A percentile compares a stretch with the other conserved stretches of the same genome.
phyloP scores from a whole-genome alignment of 2,797 vertebrate genomes.

The Pangasius mekongensis region DNA sequence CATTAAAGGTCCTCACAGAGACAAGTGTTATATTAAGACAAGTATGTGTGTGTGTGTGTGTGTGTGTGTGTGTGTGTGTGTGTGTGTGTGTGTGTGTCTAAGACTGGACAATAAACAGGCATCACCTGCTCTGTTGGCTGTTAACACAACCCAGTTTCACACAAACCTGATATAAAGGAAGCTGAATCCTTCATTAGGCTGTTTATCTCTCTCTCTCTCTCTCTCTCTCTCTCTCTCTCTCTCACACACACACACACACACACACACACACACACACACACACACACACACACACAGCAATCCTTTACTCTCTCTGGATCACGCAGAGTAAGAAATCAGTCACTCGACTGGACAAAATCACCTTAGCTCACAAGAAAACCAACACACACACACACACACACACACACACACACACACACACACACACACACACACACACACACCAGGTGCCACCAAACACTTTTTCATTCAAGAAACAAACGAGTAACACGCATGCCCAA shows the following conservation, averaged over 20 bases:
- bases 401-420: too few relatives aligned
- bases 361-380: background rate
- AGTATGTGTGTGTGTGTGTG: background rate
- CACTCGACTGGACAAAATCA: slow-evolving; percentile 11
- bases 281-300: slow-evolving; percentile 2
- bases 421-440: slow-evolving; percentile 12
- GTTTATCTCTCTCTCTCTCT: background rate
- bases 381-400: slow-evolving; percentile 1
- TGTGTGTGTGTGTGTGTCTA: background rate
- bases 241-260: background rate
- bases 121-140: slow-evolving; percentile 15
- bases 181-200: slow-evolving; percentile 47
- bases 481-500: background rate
- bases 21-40: background rate
- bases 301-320: slow-evolving; percentile 32
- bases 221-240: background rate
- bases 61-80: background rate
- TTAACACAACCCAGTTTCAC: background rate
- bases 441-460: slow-evolving; percentile 21
- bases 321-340: slow-evolving; percentile 36
- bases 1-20: background rate
- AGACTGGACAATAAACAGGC: slow-evolving; percentile 15
- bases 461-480: slow-evolving; percentile 42
- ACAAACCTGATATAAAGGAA: slow-evolving; percentile 18
- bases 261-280: background rate